These are phyloP conservation scores for Rhynchonycteris naso DNA, from an alignment of 2,797 vertebrate genomes.

Conservation along the genomic window DNA sequence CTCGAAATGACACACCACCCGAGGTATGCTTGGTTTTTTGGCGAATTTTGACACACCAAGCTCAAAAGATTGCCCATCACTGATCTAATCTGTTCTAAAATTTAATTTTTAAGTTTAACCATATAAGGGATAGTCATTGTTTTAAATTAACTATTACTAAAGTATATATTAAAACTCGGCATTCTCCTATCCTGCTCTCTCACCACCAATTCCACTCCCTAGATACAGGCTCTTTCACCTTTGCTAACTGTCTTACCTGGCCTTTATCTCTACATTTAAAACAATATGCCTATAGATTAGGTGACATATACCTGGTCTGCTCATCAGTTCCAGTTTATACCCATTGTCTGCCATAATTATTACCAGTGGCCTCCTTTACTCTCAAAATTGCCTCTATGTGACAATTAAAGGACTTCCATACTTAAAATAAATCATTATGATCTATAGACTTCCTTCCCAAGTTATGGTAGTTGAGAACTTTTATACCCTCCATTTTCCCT, in stretches of 20 bases:
- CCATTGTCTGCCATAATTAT: background rate
- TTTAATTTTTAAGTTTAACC: background rate
- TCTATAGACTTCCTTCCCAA: background rate
- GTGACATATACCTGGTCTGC: background rate
- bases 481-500: background rate
- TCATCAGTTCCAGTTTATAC: background rate
- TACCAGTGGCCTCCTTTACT: background rate
- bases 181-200: background rate
- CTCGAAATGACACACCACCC: too few species aligned
- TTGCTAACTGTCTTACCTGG: background rate
- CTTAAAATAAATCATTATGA: too few species aligned
- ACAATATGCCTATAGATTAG: background rate
- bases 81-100: background rate
- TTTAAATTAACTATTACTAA: constrained; percentile 13
- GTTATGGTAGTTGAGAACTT: background rate
- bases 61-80: too few species aligned
- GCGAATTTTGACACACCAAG: too few species aligned
- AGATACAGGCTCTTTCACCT: background rate
- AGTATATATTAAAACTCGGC: background rate
- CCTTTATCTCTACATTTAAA: background rate
- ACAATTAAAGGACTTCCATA: background rate
- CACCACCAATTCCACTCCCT: background rate
- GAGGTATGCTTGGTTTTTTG: too few species aligned
- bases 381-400: background rate
- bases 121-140: background rate